Evolutionary conservation across 2,888 invertebrate species (phyloP), one percentile per base, ranked within the genome.

Genomic region (Melieria picta): DNA sequence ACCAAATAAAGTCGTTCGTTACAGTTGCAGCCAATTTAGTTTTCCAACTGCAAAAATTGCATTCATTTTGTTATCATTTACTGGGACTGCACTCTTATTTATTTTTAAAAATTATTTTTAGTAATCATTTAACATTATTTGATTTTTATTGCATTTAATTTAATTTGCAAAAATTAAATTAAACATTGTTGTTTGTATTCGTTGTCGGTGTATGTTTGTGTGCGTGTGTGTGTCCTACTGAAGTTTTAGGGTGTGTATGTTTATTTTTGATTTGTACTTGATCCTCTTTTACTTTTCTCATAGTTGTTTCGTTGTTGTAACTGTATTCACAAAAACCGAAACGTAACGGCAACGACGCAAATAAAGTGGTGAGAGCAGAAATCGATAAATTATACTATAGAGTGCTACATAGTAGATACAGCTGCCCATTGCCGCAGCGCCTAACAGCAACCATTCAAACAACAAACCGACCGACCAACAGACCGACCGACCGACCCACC

Each of bases 321-420:
- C 30, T 30, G 30, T 30, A 30, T 30, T 30, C 30, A 63, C 9
- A 48, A 9, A 13, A 45, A n/a, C 50, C 42, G 47, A 52, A 50
- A 7, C 11, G 7, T 1, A 9, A 13, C 57, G 13, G 11, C 16
- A 57, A 30, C 30, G 30, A 30, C 30, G 30, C 30, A 30, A 30
- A 30, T 30, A 30, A 30, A 58, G 30, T 58, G 58, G n/a, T 52
- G 45, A 30, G 30, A 30, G 30, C 64, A 48, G 62, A 48, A 72
- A 72, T 72, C 72, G 61, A 72, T 72, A 72, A 72, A 60, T 65
- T 68, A 72, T 72, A 72, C 69, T 72, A 55, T 42, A 30, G 3
- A 30, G 30, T 30, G n/a, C 50, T 13, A 48, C 52, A 50, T 50
- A n/a, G 42, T 10, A 11, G 46, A 62, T 45, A 62, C n/a, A 62